A percentile compares a stretch with the other conserved stretches of the same genome.
These are phyloP conservation scores for Oscheius sp. DNA, from an alignment of 2,888 invertebrate species.

Conservation along the genomic window DNA sequence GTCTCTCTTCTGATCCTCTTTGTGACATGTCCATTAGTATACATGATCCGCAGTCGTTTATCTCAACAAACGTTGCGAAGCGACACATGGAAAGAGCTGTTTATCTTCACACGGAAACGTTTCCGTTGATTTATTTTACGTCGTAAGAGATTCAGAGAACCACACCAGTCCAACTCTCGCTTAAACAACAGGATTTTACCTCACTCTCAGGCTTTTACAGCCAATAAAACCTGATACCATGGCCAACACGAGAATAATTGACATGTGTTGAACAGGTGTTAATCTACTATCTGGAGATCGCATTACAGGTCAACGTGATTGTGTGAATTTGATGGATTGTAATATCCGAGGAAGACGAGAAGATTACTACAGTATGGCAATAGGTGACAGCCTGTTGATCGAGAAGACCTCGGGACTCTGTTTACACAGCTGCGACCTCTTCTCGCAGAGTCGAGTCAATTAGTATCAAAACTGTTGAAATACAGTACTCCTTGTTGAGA, in stretches of 20 bases:
- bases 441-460: background rate
- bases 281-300: constrained; percentile 12
- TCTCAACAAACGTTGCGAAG: constrained; percentile 17
- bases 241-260: constrained; percentile 15
- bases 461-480: background rate
- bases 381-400: constrained; percentile 24
- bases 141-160: background rate
- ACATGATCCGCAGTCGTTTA: constrained; percentile 20
- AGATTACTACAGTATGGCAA: constrained; percentile 18
- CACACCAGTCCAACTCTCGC: background rate
- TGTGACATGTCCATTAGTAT: constrained; percentile 10
- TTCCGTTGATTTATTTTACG: constrained; percentile 25
- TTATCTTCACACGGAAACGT: constrained; percentile 23
- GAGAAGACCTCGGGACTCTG: background rate
- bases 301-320: constrained; percentile 14
- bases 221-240: background rate
- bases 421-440: constrained; percentile 25
- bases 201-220: background rate
- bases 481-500: background rate
- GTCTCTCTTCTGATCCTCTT: background rate
- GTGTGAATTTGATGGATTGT: constrained; percentile 18
- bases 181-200: background rate
- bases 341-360: too few relatives aligned
- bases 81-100: constrained; percentile 25
- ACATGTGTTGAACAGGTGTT: constrained; percentile 27